Conservation (phyloP, 2,113 vertebrate species). For the Pomatostomus ruficeps region DNA sequence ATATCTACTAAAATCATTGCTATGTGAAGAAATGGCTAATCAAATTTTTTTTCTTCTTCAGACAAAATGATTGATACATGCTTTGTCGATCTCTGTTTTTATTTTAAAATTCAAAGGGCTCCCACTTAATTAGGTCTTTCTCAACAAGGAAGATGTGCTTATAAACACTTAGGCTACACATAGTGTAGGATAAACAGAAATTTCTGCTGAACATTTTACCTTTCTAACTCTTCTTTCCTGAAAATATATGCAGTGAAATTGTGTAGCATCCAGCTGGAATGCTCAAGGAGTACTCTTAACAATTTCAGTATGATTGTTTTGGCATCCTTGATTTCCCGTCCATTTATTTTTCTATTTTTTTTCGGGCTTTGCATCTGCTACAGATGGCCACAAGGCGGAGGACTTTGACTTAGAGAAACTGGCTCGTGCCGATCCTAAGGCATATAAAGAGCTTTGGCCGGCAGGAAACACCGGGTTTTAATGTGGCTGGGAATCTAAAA, state of each 20-base stretch:
- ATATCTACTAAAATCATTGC: not conserved
- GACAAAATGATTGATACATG: not conserved
- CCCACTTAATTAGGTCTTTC: not conserved
- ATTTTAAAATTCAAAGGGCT: not conserved
- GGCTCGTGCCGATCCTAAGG: accelerated
- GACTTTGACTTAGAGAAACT: not conserved
- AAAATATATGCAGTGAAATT: not conserved
- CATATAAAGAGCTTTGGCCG: not conserved
- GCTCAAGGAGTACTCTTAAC: not conserved
- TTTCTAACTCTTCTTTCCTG: not conserved
- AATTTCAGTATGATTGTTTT: not conserved
- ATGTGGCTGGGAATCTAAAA: not conserved
- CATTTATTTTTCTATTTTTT: not conserved
- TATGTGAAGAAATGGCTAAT: not conserved
- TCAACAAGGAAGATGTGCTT: not conserved
- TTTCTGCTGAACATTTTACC: not conserved
- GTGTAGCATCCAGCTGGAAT: not conserved
- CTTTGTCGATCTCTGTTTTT: not conserved
- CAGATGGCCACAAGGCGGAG: not conserved
- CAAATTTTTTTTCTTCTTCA: not conserved
- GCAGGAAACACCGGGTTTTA: not conserved
- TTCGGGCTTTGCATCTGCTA: not conserved
- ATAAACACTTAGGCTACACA: not conserved
- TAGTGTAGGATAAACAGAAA: not conserved
- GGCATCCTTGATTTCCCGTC: not conserved